Percentiles rank a stretch among this genome's conserved stretches.
These are phyloP conservation scores for Montipora efflorescens DNA, from an alignment of 64 coral and sea anemone genomes.

Conservation along the genomic window DNA sequence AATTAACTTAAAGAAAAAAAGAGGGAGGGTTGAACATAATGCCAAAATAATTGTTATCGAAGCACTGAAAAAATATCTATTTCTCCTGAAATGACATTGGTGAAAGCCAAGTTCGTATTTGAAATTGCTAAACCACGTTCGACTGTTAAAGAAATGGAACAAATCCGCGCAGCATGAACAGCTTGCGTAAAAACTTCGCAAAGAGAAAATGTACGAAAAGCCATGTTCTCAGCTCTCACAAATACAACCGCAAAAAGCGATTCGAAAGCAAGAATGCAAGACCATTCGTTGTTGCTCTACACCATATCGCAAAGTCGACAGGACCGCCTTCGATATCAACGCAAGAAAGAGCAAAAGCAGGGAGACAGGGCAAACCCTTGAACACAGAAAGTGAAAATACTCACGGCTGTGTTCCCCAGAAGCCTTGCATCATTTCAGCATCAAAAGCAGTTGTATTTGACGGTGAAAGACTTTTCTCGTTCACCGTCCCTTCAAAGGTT, in stretches of 20 bases:
- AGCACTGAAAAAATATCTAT: too few species aligned
- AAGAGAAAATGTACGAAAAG: constrained; percentile 13
- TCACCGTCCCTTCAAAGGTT: constrained; percentile 31
- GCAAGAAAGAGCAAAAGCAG: constrained; percentile 42
- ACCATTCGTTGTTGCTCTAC: background rate
- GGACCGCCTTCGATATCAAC: background rate
- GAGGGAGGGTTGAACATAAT: too few species aligned
- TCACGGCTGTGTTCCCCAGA: constrained; percentile 54
- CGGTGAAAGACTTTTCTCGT: background rate
- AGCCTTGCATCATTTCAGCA: constrained; percentile 30
- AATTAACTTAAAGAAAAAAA: too few species aligned
- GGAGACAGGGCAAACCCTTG: constrained; percentile 48
- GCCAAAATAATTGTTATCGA: too few species aligned
- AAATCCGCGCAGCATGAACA: too few species aligned
- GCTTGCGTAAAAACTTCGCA: background rate
- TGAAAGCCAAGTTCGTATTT: too few species aligned
- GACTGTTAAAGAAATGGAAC: too few species aligned
- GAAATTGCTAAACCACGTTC: too few species aligned
- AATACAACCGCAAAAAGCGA: background rate
- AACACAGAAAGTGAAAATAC: constrained; percentile 56
- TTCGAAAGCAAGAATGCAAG: constrained; percentile 41
- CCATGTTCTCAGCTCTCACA: constrained; percentile 43
- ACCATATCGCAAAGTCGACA: background rate
- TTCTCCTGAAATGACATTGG: too few species aligned
- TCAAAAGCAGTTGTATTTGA: background rate